Evolutionary conservation across 2,888 invertebrate genomes (phyloP), one percentile per base, ranked within the genome.

Genomic region (Scaptomyza tumidula): DNA sequence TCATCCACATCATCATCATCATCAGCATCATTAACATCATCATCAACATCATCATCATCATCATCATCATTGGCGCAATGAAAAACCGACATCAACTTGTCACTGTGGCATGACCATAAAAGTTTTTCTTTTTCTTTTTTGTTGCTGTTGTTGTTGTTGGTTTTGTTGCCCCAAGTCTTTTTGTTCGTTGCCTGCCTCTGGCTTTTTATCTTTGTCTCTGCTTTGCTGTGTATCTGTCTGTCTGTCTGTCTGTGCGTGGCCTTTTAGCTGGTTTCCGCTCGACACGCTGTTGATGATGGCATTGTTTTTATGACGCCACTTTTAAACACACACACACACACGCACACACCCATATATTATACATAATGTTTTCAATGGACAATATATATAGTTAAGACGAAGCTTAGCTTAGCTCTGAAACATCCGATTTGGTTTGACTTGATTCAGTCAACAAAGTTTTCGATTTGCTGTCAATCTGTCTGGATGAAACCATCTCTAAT

Each of bases 241-340:
- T 19, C 24, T 24, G 52, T 55, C 61, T 76, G 43, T 57, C 27
- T 62, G 56, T 39, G 62, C 31, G 74, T 87, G 85, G 82, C 81
- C 87, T 87, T 85, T 82, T 78, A 87, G 85, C 78, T 81, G 66
- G 65, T 86, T 81, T 81, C 86, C 81, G 84, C 41, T 78, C 65
- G 68, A 80, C 69, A 66, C 75, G 71, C 61, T 70, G 75, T 59
- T 61, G 39, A 19, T 49, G 19, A 72, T 77, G 71, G 61, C 79
- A 75, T 77, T 75, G 71, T 71, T 68, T 86, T 81, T 86, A 84
- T 80, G 85, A 72, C 85, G 81, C 75, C 66, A 62, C 80, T 66
- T 68, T 66, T 49, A 48, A 44, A 37, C 54, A 63, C 49, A 63
- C 52, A 43, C 57, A 52, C 46, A 39, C 11, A 11, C 29, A 43